Evolutionary conservation across 2,888 invertebrate genomes (phyloP).

Genomic region (Pristionchus exspectatus): DNA sequence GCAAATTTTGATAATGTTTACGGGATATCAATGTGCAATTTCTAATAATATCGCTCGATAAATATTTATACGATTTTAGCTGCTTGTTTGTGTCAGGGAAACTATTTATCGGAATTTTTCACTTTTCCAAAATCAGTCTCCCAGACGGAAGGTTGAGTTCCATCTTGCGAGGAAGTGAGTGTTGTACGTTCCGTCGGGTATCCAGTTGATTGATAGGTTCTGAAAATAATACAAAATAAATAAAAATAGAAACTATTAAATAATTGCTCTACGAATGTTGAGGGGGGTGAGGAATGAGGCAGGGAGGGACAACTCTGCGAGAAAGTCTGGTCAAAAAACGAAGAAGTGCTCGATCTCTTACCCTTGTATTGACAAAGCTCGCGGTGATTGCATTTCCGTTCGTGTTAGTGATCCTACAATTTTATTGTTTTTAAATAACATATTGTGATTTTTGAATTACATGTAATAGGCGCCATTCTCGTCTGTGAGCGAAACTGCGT

Average conservation of each 20-base stretch:
- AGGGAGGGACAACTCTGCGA: too few species aligned
- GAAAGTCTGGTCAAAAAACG: too few species aligned
- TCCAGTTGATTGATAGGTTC: background rate
- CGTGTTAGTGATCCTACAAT: background rate
- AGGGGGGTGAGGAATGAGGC: too few species aligned
- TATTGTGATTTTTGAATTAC: background rate
- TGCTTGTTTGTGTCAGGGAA: too few species aligned
- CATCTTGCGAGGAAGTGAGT: background rate
- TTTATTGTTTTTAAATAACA: background rate
- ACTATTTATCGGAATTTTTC: too few species aligned
- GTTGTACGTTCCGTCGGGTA: background rate
- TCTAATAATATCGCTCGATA: too few species aligned
- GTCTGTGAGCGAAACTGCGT: background rate
- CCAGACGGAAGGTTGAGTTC: constrained; percentile 1
- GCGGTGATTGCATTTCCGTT: background rate
- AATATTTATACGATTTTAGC: too few species aligned
- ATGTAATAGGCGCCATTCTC: background rate
- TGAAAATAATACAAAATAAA: background rate
- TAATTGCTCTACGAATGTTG: too few species aligned
- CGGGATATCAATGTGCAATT: too few species aligned
- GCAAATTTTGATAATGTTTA: too few species aligned
- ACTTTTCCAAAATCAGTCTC: background rate
- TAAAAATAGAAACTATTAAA: background rate
- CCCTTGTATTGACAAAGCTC: background rate
- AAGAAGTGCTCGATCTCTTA: too few species aligned